Evolutionary conservation across 1,140 invertebrate genomes (phyloP).

Genomic region (Solenopsis fugax): DNA sequence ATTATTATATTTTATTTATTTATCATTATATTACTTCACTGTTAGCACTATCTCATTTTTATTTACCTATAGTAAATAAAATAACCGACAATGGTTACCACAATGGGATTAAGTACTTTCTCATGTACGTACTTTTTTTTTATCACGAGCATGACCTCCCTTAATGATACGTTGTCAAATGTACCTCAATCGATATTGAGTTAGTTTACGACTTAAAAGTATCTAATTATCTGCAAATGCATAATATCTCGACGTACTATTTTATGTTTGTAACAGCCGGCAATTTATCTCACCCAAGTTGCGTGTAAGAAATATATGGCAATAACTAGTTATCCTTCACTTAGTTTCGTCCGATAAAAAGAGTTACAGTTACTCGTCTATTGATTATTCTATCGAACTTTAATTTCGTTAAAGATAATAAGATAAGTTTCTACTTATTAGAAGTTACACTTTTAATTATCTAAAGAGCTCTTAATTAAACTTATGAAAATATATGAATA

Average conservation of each 20-base stretch:
- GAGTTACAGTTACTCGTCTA: constrained; percentile 17
- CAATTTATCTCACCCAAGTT: constrained; percentile 54
- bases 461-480: not conserved
- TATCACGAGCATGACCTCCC: not conserved
- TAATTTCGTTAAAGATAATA: not conserved
- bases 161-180: constrained; percentile 33
- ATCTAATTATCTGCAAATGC: constrained; percentile 43
- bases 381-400: not conserved
- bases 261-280: constrained; percentile 39
- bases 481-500: not conserved
- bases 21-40: not conserved
- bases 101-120: not conserved
- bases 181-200: not conserved
- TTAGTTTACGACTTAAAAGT: constrained; percentile 23
- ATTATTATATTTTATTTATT: not conserved
- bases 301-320: constrained; percentile 47
- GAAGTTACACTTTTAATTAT: not conserved
- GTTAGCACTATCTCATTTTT: not conserved
- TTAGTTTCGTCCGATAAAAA: not conserved
- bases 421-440: not conserved
- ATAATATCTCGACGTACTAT: not conserved
- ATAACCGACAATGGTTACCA: not conserved
- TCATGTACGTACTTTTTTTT: not conserved
- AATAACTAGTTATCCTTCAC: constrained; percentile 55
- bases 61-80: not conserved